Conservation (phyloP, 1,140 invertebrate species). For the Drosophila murphyi region DNA sequence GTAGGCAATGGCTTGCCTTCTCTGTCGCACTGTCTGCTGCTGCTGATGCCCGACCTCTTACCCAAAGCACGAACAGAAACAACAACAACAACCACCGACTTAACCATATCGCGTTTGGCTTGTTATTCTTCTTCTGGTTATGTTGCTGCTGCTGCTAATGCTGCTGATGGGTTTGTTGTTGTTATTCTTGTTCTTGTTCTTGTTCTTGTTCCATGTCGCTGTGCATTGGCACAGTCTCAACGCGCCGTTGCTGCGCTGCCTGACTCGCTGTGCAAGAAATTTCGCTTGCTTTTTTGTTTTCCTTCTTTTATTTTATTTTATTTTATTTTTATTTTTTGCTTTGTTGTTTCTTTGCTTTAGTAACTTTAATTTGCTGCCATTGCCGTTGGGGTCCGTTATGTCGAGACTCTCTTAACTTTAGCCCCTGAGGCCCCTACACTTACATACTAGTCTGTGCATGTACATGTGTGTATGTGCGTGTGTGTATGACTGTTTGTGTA, state of each 20-base stretch:
- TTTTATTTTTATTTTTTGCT: conserved; percentile 33
- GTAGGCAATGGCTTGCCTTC: conserved; percentile 4
- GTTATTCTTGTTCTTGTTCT: conserved; percentile 8
- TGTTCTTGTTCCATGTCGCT: conserved; percentile 33
- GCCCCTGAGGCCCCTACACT: conserved; percentile 3
- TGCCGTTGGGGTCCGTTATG: conserved; percentile 67
- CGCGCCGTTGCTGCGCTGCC: conserved; percentile 9
- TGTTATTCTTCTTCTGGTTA: conserved; percentile 1
- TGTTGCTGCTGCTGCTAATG: conserved; percentile 3
- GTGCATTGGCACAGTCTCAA: conserved; percentile 34
- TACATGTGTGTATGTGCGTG: neutral
- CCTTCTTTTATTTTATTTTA: conserved; percentile 8
- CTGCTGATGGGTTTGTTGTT: conserved; percentile 7
- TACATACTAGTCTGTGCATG: neutral
- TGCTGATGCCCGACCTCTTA: neutral
- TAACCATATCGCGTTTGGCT: conserved; percentile 15
- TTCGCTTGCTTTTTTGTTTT: conserved; percentile 25
- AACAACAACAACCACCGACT: conserved; percentile 36
- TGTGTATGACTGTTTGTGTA: neutral
- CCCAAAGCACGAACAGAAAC: neutral
- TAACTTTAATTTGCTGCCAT: conserved; percentile 79
- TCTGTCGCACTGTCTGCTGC: neutral
- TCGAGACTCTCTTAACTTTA: conserved; percentile 24
- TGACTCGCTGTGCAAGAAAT: conserved; percentile 49
- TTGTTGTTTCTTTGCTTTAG: conserved; percentile 61